Conservation (phyloP, 2,113 vertebrate genomes). For the Heterochromis multidens region DNA sequence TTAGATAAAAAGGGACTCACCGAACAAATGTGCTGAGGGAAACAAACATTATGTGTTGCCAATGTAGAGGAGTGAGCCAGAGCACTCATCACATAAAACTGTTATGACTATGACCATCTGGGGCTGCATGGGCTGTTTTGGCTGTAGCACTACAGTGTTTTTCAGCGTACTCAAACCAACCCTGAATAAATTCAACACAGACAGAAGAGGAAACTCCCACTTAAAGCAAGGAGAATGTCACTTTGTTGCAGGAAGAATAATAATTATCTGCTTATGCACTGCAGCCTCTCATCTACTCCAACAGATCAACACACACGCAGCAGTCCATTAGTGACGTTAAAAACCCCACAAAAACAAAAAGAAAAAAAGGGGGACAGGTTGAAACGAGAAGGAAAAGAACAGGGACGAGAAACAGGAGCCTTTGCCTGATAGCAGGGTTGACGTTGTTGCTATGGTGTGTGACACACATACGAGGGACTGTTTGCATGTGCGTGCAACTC, state of each 20-base stretch:
- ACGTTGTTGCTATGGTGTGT: not conserved
- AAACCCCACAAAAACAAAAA: too few relatives aligned
- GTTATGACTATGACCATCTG: constrained; percentile 21
- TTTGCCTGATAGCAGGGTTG: not conserved
- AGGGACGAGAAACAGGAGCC: not conserved
- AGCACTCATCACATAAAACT: not conserved
- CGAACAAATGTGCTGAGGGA: not conserved
- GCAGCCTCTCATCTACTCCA: not conserved
- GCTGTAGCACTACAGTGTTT: not conserved
- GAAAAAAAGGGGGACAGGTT: not conserved
- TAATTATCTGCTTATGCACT: not conserved
- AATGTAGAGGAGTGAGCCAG: not conserved
- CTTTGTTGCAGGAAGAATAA: not conserved
- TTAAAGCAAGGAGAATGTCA: not conserved
- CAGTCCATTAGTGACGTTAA: not conserved
- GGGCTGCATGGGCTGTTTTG: not conserved
- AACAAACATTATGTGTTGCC: not conserved
- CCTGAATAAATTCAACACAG: not conserved
- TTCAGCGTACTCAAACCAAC: not conserved
- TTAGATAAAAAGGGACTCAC: not conserved
- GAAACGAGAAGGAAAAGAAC: not conserved
- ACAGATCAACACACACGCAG: not conserved
- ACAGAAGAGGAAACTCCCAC: not conserved
- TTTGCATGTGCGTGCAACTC: not conserved
- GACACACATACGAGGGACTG: not conserved